Conservation (phyloP, 2,888 invertebrate species). For the Pseudococcus longispinus region DNA sequence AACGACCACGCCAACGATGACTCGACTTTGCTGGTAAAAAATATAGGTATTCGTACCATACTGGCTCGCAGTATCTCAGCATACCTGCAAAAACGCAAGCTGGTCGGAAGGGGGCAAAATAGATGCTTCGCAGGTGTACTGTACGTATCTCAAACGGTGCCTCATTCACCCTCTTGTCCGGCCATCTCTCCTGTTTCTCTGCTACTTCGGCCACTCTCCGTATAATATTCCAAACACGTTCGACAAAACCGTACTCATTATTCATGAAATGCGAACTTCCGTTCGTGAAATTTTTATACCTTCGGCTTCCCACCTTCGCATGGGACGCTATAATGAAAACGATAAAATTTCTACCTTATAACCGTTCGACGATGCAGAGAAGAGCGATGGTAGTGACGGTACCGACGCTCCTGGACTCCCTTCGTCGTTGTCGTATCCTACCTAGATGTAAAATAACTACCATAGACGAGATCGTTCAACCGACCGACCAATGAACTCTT, state of each 20-base stretch:
- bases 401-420: not conserved
- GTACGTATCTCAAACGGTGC: not conserved
- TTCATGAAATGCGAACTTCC: constrained; percentile 14
- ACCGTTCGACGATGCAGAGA: not conserved
- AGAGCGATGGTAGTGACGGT: not conserved
- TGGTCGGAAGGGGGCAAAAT: not conserved
- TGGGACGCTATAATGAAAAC: not conserved
- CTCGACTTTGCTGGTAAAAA: not conserved
- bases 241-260: constrained; percentile 9
- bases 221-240: constrained; percentile 11
- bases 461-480: not conserved
- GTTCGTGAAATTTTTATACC: constrained; percentile 14
- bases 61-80: not conserved
- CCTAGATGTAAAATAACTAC: not conserved
- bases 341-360: not conserved
- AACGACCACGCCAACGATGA: not conserved
- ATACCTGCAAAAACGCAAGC: not conserved
- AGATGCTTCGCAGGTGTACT: not conserved
- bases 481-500: not conserved
- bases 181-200: not conserved
- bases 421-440: not conserved
- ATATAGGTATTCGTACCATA: not conserved
- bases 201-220: too few relatives aligned
- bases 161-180: not conserved
- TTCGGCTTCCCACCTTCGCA: not conserved